phyloP scores from a whole-genome alignment of 2,888 invertebrate genomes.

The Ctena decussata region DNA sequence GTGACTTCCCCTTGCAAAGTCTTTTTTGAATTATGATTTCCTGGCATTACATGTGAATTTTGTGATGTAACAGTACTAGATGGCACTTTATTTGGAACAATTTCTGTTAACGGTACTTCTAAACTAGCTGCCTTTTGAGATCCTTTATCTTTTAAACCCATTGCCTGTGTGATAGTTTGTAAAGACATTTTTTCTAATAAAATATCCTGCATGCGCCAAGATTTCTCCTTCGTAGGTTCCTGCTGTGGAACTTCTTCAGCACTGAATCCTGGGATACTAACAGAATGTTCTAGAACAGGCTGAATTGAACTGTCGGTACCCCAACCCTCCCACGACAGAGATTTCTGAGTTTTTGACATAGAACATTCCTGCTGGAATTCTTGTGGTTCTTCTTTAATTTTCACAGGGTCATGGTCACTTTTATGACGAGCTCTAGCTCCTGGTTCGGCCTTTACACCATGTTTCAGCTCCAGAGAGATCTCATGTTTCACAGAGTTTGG shows the following conservation, averaged over 20 bases:
- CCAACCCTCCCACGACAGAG: neutral
- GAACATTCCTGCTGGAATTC: neutral
- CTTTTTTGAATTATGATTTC: neutral
- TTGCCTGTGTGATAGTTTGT: neutral
- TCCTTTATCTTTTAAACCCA: neutral
- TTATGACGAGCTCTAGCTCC: neutral
- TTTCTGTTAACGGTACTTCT: neutral
- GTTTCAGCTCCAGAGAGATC: slow-evolving; percentile 80
- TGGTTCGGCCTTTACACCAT: neutral
- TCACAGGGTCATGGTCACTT: neutral
- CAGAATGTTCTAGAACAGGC: neutral
- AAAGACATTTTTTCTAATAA: neutral
- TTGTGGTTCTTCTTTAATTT: neutral
- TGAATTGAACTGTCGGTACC: neutral
- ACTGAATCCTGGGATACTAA: neutral
- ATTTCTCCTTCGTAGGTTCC: neutral
- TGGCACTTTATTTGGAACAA: neutral
- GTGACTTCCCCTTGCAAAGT: neutral
- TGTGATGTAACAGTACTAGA: neutral
- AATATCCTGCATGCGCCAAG: neutral
- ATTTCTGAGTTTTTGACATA: neutral
- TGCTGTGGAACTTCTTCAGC: neutral
- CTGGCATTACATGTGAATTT: too few relatives aligned
- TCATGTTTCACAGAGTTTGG: slow-evolving; percentile 86
- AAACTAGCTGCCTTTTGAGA: neutral